These are phyloP conservation scores for Fragum fragum DNA, from an alignment of 2,888 invertebrate species.

Conservation along the genomic window DNA sequence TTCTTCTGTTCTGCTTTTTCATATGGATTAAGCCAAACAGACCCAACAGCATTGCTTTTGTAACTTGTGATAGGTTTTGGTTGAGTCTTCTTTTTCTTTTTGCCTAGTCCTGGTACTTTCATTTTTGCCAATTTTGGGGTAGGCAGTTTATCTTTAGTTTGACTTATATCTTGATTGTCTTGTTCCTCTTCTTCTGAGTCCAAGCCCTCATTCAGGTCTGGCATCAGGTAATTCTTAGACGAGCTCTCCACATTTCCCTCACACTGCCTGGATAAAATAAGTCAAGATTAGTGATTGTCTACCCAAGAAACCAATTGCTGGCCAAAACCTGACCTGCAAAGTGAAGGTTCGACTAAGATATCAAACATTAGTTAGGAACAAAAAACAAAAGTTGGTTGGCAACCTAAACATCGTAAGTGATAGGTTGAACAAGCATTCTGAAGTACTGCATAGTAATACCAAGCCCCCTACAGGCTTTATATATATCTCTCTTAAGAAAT, in stretches of 20 bases:
- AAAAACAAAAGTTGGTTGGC: no score
- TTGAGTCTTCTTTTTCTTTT: slow-evolving; percentile 19
- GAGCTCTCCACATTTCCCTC: slow-evolving; percentile 6
- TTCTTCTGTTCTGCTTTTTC: slow-evolving; percentile 95
- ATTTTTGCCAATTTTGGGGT: slow-evolving; percentile 68
- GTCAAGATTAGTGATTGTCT: no score
- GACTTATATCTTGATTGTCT: slow-evolving; percentile 47
- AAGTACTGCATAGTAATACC: no score
- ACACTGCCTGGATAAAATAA: slow-evolving; percentile 59
- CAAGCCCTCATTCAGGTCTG: slow-evolving; percentile 32
- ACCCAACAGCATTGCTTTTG: slow-evolving; percentile 82
- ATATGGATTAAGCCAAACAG: slow-evolving; percentile 96
- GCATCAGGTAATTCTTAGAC: slow-evolving; percentile 57
- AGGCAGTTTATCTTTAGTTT: slow-evolving; percentile 65
- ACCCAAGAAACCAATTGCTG: no score
- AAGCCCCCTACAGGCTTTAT: no score
- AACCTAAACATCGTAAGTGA: no score
- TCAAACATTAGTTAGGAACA: no score
- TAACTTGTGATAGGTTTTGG: neutral
- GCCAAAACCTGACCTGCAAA: no score
- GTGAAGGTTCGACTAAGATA: no score
- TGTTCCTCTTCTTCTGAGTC: slow-evolving; percentile 60
- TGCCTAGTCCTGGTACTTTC: slow-evolving; percentile 52
- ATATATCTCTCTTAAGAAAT: no score
- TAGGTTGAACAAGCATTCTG: no score